Percentiles rank a stretch among this genome's conserved stretches.
These are phyloP conservation scores for Arion vulgaris DNA, from an alignment of 1,140 invertebrate species.

Conservation along the genomic window DNA sequence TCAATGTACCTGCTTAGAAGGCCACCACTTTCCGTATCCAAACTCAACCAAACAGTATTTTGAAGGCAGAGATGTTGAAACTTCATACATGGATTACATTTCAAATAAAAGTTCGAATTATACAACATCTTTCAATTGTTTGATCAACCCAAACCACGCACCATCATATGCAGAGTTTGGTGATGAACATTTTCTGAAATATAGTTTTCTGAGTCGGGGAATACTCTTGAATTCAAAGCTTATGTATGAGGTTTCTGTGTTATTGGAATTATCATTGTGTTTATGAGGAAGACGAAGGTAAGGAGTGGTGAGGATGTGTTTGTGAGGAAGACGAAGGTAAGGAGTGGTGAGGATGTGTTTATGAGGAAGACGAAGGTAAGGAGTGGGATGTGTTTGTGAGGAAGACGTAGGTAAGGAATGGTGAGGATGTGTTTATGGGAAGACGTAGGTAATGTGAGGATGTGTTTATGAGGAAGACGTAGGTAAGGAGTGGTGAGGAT, in stretches of 20 bases:
- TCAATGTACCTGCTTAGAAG: constrained; percentile 61
- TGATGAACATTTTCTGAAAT: constrained; percentile 72
- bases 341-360: no score
- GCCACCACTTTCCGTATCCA: constrained; percentile 56
- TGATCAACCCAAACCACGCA: background rate
- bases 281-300: constrained; percentile 52
- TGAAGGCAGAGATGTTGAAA: constrained; percentile 64
- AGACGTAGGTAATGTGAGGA: constrained; percentile 15
- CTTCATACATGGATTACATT: constrained; percentile 50
- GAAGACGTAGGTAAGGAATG: background rate
- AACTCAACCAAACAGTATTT: constrained; percentile 52
- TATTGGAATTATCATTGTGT: constrained; percentile 81
- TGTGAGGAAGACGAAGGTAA: background rate
- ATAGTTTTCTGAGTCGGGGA: constrained; percentile 79
- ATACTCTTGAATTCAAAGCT: constrained; percentile 81
- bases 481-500: no score
- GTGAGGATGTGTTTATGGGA: constrained; percentile 76
- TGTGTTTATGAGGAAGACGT: background rate
- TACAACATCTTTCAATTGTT: constrained; percentile 24
- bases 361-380: constrained; percentile 33
- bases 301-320: background rate
- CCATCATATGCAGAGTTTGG: background rate
- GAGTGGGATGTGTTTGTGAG: background rate
- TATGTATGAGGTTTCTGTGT: constrained; percentile 81
- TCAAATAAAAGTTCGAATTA: constrained; percentile 47